Evolutionary conservation across 2,888 invertebrate species (phyloP).

Genomic region (Metalampra italica): DNA sequence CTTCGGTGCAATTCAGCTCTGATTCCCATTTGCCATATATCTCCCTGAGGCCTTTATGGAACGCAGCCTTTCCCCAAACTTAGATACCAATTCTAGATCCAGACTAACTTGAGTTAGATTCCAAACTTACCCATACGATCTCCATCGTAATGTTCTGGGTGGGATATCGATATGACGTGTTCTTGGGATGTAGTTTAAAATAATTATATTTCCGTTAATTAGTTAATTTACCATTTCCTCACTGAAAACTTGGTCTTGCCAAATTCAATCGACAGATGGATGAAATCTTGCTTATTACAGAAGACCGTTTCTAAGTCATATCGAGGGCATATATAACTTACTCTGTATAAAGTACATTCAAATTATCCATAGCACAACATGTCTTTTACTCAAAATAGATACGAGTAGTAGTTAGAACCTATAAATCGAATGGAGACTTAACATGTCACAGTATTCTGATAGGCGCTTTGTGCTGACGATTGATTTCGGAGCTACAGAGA

Average conservation of each 20-base stretch:
- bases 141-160: not conserved
- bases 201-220: too few species aligned
- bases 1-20: constrained; percentile 11
- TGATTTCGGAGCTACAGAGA: not conserved
- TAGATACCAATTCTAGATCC: constrained; percentile 17
- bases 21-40: constrained; percentile 23
- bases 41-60: constrained; percentile 18
- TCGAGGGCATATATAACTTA: too few species aligned
- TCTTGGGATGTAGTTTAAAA: not conserved
- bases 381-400: too few species aligned
- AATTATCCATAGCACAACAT: too few species aligned
- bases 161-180: not conserved
- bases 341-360: too few species aligned
- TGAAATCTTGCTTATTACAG: too few species aligned
- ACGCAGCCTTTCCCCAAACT: constrained; percentile 17
- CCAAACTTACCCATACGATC: not conserved
- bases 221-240: too few species aligned
- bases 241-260: too few species aligned
- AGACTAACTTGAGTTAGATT: constrained; percentile 11
- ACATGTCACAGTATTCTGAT: not conserved
- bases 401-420: not conserved
- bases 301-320: too few species aligned
- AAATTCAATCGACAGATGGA: too few species aligned
- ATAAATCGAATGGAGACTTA: not conserved
- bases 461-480: not conserved